phyloP scores from a whole-genome alignment of 2,797 vertebrate genomes.

The Gallirallus australis region DNA sequence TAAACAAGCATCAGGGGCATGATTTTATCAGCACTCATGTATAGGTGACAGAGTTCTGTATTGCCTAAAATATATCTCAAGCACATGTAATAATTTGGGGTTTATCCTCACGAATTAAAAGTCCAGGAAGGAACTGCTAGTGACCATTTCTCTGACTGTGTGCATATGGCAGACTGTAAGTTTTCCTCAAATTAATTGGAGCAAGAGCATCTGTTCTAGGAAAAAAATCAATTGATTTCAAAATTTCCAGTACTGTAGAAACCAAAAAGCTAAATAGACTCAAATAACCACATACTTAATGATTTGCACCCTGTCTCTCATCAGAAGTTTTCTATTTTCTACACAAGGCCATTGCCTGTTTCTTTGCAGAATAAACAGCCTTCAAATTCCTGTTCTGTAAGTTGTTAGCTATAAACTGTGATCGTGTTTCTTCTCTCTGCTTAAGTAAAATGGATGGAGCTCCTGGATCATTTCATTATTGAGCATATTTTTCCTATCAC shows the following conservation, averaged over 20 bases:
- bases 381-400: neutral
- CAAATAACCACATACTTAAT: neutral
- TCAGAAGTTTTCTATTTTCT: neutral
- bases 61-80: neutral
- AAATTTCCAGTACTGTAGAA: neutral
- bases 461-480: neutral
- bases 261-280: neutral
- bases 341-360: neutral
- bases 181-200: conserved; percentile 14
- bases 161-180: neutral
- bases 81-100: neutral
- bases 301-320: neutral
- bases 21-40: neutral
- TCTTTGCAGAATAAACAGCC: neutral
- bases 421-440: neutral
- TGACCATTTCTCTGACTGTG: neutral
- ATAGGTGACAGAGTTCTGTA: neutral
- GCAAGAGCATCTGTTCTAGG: neutral
- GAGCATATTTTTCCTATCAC: neutral
- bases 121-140: neutral
- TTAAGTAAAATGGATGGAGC: neutral
- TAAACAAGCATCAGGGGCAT: neutral
- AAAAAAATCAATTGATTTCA: neutral
- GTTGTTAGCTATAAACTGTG: neutral
- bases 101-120: neutral